Conservation (phyloP, 2,888 invertebrate genomes). For the Adelphocoris suturalis region DNA sequence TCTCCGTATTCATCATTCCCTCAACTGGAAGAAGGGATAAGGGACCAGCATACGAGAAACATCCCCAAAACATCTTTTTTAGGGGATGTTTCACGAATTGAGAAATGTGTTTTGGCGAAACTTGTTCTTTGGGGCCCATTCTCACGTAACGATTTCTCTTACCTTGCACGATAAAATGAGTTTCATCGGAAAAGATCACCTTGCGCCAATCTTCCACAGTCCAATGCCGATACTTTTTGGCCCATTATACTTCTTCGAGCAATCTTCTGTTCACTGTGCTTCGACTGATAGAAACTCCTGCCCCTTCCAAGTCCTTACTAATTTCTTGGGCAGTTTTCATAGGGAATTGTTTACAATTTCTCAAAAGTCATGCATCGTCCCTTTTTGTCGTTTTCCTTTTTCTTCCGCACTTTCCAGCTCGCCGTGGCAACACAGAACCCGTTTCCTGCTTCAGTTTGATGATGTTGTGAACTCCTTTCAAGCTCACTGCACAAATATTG, state of each 20-base stretch:
- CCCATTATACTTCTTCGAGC: neutral
- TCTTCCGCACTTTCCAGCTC: neutral
- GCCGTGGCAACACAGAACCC: neutral
- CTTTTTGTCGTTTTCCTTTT: neutral
- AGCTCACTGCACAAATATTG: neutral
- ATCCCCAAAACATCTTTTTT: too few species aligned
- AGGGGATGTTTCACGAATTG: conserved; percentile 73
- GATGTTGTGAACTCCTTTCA: neutral
- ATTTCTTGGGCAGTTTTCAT: neutral
- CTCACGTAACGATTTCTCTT: conserved; percentile 15
- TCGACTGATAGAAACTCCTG: neutral
- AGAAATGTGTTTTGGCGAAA: neutral
- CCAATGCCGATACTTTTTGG: neutral
- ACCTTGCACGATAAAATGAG: conserved; percentile 12
- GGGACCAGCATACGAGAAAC: neutral
- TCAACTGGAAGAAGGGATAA: neutral
- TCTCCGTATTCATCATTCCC: conserved; percentile 1
- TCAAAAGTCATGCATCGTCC: neutral
- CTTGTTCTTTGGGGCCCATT: neutral
- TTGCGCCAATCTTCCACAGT: conserved; percentile 1
- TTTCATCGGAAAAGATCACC: conserved; percentile 18
- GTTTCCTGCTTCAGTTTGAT: too few species aligned
- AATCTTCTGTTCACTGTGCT: neutral
- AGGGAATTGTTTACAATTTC: neutral
- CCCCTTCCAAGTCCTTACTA: neutral